Percentiles rank a stretch among this genome's conserved stretches.
Evolutionary conservation across 2,888 invertebrate genomes (phyloP).

Genomic region (Torymus auratus): DNA sequence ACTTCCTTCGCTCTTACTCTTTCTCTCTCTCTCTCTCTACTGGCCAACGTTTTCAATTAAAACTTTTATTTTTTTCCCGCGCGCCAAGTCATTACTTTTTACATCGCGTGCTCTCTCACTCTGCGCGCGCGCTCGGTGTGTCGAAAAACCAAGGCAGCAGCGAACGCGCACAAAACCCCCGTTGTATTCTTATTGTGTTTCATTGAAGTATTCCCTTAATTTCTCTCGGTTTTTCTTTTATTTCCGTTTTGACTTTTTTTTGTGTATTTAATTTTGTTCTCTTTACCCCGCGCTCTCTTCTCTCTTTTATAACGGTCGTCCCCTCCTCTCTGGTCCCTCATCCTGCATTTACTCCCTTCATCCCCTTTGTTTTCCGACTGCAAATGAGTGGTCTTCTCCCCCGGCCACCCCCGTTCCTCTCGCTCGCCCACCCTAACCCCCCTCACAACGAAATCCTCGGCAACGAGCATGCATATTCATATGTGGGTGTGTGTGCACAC

Average conservation of each 20-base stretch:
- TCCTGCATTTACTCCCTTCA: constrained; percentile 55
- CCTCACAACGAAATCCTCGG: constrained; percentile 72
- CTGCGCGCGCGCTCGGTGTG: not conserved
- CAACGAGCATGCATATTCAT: constrained; percentile 75
- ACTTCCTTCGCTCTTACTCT: no score
- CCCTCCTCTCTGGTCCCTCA: constrained; percentile 5
- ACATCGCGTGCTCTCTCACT: not conserved
- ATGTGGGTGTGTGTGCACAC: constrained; percentile 73
- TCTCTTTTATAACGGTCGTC: constrained; percentile 38
- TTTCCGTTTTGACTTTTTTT: constrained; percentile 39
- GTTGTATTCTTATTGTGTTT: constrained; percentile 8
- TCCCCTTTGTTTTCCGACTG: constrained; percentile 75
- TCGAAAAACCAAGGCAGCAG: not conserved
- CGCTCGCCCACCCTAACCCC: constrained; percentile 61
- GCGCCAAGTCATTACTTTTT: not conserved
- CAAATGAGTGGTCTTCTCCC: constrained; percentile 72
- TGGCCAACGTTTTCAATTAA: constrained; percentile 23
- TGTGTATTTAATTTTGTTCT: constrained; percentile 52
- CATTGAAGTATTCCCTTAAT: constrained; percentile 13
- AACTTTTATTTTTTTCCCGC: not conserved
- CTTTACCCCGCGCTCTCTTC: constrained; percentile 33
- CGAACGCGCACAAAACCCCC: no score
- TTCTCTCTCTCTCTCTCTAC: no score
- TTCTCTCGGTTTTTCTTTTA: constrained; percentile 27
- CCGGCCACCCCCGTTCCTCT: not conserved